Percentiles rank a stretch among this genome's conserved stretches.
Evolutionary conservation across 2,797 vertebrate genomes (phyloP).

Genomic region (Momotus momota): DNA sequence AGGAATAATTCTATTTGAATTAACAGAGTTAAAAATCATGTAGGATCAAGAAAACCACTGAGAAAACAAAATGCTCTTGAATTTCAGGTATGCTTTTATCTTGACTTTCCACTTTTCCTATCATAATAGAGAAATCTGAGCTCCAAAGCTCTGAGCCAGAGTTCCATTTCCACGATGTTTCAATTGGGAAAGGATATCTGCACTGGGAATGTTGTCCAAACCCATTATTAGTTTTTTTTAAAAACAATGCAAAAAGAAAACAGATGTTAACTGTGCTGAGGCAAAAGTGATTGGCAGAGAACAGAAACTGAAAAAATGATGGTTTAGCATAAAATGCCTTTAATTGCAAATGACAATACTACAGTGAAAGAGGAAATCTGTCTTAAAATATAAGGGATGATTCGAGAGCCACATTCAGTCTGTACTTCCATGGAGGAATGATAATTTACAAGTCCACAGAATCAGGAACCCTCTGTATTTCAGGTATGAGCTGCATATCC

Average conservation of each 20-base stretch:
- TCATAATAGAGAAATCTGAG: neutral
- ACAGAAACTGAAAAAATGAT: neutral
- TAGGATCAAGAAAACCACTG: neutral
- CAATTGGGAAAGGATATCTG: neutral
- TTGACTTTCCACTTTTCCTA: neutral
- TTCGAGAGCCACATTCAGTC: neutral
- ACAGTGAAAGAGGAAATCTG: neutral
- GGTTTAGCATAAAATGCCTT: neutral
- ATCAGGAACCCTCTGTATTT: neutral
- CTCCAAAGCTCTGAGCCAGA: neutral
- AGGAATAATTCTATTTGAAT: neutral
- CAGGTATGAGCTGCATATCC: neutral
- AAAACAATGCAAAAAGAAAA: neutral
- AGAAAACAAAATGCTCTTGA: neutral
- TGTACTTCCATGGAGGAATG: neutral
- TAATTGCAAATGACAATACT: neutral
- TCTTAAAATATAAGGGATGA: neutral
- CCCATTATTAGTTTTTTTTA: neutral
- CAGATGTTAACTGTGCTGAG: conserved; percentile 20
- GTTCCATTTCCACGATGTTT: neutral
- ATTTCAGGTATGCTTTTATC: neutral
- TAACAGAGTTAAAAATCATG: neutral
- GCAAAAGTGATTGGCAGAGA: conserved; percentile 6
- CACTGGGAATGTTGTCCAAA: conserved; percentile 16
- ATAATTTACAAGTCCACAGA: neutral